A percentile compares a stretch with the other conserved stretches of the same genome.
Conservation (phyloP, 2,797 vertebrate species). For the Centroberyx gerrardi region DNA sequence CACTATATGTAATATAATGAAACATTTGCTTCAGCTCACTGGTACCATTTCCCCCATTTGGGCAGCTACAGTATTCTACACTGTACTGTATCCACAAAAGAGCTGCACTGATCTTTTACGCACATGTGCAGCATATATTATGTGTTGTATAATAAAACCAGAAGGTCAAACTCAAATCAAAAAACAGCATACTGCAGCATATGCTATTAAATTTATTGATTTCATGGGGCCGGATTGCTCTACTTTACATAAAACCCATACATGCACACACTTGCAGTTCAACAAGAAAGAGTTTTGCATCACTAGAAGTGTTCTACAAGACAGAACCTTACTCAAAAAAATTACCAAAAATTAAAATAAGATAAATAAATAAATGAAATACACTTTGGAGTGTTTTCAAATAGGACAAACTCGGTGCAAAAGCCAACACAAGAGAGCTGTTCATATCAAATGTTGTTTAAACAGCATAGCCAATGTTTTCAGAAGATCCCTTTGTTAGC, state of each 20-base stretch:
- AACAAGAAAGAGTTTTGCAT: background rate
- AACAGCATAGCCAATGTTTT: constrained; percentile 40
- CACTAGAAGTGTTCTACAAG: background rate
- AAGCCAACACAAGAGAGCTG: background rate
- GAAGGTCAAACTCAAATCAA: background rate
- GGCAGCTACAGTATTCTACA: background rate
- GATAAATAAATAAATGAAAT: background rate
- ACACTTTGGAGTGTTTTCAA: constrained; percentile 4
- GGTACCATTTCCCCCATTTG: background rate
- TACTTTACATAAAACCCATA: background rate
- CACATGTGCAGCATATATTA: background rate
- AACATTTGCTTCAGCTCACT: background rate
- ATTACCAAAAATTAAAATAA: background rate
- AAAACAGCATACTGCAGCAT: background rate
- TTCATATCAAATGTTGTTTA: constrained; percentile 22
- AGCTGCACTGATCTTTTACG: background rate
- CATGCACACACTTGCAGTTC: background rate
- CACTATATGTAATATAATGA: too few relatives aligned
- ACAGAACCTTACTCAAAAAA: background rate
- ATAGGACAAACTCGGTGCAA: background rate
- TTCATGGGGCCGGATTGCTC: background rate
- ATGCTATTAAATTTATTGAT: background rate
- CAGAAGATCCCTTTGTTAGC: constrained; percentile 27
- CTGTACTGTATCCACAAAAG: background rate
- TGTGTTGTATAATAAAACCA: background rate